Conservation (phyloP, 1,140 invertebrate species). For the Zaprionus lachaisei region DNA sequence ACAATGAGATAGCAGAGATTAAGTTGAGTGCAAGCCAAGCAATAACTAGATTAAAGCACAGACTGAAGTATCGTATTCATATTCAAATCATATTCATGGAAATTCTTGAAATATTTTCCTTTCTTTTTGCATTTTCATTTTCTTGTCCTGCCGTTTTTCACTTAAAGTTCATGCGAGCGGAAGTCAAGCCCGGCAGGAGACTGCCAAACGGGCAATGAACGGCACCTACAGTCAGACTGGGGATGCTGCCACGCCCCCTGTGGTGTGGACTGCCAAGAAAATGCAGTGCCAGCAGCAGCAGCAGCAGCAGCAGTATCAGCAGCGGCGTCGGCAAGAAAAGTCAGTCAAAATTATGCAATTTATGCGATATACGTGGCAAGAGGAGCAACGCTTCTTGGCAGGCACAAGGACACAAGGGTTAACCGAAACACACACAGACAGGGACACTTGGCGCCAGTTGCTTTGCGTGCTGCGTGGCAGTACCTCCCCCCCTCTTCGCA, state of each 20-base stretch:
- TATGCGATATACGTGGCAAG: constrained; percentile 73
- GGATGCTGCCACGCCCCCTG: neutral
- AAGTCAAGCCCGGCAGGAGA: constrained; percentile 25
- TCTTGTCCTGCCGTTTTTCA: constrained; percentile 20
- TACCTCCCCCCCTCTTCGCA: neutral
- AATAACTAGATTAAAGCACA: neutral
- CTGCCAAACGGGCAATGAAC: constrained; percentile 57
- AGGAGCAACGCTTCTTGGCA: constrained; percentile 51
- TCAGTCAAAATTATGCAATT: constrained; percentile 84
- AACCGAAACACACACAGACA: constrained; percentile 41
- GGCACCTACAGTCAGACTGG: constrained; percentile 60
- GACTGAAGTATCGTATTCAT: neutral
- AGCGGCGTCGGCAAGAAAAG: constrained; percentile 57
- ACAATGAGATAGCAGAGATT: neutral
- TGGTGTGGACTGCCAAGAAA: constrained; percentile 46
- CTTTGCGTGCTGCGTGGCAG: constrained; percentile 28
- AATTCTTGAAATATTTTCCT: constrained; percentile 25
- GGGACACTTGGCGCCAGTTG: constrained; percentile 73
- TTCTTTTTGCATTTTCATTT: constrained; percentile 17
- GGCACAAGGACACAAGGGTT: constrained; percentile 57
- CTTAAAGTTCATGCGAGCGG: constrained; percentile 45
- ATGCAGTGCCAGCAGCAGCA: constrained; percentile 60
- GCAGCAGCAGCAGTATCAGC: constrained; percentile 33
- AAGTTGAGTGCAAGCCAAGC: constrained; percentile 1
- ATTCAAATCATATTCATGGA: constrained; percentile 9